These are phyloP conservation scores for Thymelicus lineola DNA, from an alignment of 2,888 invertebrate genomes.

Conservation along the genomic window DNA sequence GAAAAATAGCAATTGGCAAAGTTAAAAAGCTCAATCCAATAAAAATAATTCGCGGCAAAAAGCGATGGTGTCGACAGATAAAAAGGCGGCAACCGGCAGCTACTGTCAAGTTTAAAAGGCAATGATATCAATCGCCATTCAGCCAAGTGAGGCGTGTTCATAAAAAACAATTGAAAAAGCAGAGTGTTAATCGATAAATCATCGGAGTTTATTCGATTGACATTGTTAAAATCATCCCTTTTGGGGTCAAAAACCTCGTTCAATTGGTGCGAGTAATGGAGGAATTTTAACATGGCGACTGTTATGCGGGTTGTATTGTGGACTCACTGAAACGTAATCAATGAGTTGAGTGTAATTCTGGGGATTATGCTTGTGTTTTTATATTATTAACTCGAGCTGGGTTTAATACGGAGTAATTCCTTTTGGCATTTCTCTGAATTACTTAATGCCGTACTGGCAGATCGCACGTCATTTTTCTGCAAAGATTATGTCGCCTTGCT, in stretches of 20 bases:
- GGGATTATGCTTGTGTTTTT: slow-evolving; percentile 38
- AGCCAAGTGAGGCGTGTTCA: slow-evolving; percentile 35
- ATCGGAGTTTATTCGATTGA: slow-evolving; percentile 49
- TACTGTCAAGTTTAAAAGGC: slow-evolving; percentile 37
- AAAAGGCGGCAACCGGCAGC: slow-evolving; percentile 36
- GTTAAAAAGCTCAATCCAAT: slow-evolving; percentile 16
- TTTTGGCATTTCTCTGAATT: slow-evolving; percentile 34
- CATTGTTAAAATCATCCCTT: slow-evolving; percentile 68
- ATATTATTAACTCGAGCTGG: slow-evolving; percentile 4
- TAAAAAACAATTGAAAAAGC: slow-evolving; percentile 32
- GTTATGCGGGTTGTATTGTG: slow-evolving; percentile 67
- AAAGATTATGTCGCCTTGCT: slow-evolving; percentile 15
- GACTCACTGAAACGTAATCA: slow-evolving; percentile 48
- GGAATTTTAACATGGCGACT: slow-evolving; percentile 57
- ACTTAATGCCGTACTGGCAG: slow-evolving; percentile 4
- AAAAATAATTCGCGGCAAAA: slow-evolving; percentile 28
- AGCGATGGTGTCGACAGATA: slow-evolving; percentile 26
- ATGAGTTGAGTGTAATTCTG: slow-evolving; percentile 44
- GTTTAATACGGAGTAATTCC: slow-evolving; percentile 15
- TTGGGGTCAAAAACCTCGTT: slow-evolving; percentile 68
- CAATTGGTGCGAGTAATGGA: slow-evolving; percentile 68
- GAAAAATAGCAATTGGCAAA: neutral
- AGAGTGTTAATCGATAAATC: slow-evolving; percentile 49
- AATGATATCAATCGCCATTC: slow-evolving; percentile 39
- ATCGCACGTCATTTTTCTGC: slow-evolving; percentile 22